phyloP scores from a whole-genome alignment of 2,797 vertebrate genomes.

The Enteromius anoplus region DNA sequence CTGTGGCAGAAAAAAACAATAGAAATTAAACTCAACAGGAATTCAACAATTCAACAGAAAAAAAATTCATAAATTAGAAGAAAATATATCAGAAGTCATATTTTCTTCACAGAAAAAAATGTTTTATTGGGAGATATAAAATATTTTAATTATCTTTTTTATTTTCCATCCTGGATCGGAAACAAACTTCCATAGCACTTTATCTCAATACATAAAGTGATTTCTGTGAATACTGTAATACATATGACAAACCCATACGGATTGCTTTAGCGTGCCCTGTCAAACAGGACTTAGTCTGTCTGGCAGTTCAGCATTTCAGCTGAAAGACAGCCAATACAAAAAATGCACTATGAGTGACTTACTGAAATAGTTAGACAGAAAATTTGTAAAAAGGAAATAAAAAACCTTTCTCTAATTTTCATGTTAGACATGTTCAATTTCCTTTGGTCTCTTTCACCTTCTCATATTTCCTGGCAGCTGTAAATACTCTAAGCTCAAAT shows the following conservation, averaged over 20 bases:
- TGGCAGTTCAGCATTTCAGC: constrained; percentile 3
- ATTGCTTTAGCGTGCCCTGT: not conserved
- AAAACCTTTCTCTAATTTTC: constrained; percentile 24
- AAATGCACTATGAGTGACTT: not conserved
- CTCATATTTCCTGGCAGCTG: constrained; percentile 34
- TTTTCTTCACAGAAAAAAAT: not conserved
- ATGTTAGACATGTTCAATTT: constrained; percentile 47
- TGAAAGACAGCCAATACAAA: constrained; percentile 6
- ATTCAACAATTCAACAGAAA: not conserved
- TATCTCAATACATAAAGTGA: not conserved
- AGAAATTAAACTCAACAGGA: not conserved
- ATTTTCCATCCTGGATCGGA: not conserved
- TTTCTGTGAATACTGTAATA: not conserved
- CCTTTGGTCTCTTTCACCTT: constrained; percentile 38
- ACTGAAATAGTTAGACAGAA: not conserved
- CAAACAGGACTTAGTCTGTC: not conserved
- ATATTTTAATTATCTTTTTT: not conserved
- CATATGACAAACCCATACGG: not conserved
- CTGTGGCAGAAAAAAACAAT: not conserved
- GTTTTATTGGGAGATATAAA: not conserved
- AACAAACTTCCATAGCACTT: not conserved
- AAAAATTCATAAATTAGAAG: not conserved
- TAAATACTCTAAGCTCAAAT: constrained; percentile 17
- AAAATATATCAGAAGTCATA: not conserved
- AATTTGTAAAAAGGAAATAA: constrained; percentile 38